A percentile compares a stretch with the other conserved stretches of the same genome.
These are phyloP conservation scores for Erynnis tages DNA, from an alignment of 2,888 invertebrate species.

Conservation along the genomic window DNA sequence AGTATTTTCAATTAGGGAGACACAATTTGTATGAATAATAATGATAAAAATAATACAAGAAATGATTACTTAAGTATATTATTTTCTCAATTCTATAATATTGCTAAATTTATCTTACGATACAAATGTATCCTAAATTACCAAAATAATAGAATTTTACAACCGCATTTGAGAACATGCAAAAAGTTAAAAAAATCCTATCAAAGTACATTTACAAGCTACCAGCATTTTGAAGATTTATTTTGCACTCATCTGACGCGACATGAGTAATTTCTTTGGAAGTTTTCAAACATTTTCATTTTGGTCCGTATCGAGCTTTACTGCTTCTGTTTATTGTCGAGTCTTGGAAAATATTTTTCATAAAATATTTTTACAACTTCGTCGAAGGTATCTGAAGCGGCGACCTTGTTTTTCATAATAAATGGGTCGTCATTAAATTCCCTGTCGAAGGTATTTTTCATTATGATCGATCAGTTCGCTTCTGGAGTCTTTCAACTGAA, in stretches of 20 bases:
- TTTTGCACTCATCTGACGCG: constrained; percentile 39
- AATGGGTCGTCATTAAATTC: neutral
- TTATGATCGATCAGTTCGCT: neutral
- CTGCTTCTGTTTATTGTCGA: constrained; percentile 28
- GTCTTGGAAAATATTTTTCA: constrained; percentile 20
- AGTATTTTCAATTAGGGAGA: no score
- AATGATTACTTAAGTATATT: no score
- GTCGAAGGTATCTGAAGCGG: neutral
- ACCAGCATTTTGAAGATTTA: constrained; percentile 33
- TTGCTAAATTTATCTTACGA: neutral
- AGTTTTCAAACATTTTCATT: constrained; percentile 43
- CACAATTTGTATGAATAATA: no score
- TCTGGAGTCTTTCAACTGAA: no score
- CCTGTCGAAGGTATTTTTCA: neutral
- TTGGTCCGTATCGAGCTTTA: constrained; percentile 20
- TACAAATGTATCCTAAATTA: neutral
- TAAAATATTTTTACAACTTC: constrained; percentile 14
- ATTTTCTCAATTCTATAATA: no score
- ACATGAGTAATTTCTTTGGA: constrained; percentile 48
- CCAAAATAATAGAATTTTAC: neutral
- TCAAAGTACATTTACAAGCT: constrained; percentile 23
- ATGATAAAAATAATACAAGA: no score
- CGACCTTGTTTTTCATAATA: neutral
- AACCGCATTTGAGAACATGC: neutral
- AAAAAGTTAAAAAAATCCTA: constrained; percentile 6